Evolutionary conservation across 2,888 invertebrate species (phyloP).

Genomic region (Deladenus siricidicola): DNA sequence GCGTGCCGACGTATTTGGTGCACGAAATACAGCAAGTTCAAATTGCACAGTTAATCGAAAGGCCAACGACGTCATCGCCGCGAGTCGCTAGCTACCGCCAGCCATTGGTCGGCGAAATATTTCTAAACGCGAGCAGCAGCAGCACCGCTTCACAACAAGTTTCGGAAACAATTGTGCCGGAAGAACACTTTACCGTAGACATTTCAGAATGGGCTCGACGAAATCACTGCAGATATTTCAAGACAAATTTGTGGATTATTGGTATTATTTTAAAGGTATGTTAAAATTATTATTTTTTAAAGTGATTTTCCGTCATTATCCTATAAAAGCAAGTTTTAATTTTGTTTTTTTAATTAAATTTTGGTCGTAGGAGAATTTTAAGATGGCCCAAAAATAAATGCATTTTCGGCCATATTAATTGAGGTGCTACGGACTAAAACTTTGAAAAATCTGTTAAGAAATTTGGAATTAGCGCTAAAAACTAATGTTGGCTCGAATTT

Average conservation of each 20-base stretch:
- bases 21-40: slow-evolving; percentile 24
- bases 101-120: not conserved
- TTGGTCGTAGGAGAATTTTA: no score
- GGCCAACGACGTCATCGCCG: not conserved
- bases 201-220: slow-evolving; percentile 30
- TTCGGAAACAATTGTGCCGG: not conserved
- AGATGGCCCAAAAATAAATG: no score
- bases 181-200: slow-evolving; percentile 27
- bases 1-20: slow-evolving; percentile 33
- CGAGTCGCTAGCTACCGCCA: no score
- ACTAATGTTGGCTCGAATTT: no score
- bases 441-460: no score
- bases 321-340: no score
- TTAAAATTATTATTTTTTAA: not conserved
- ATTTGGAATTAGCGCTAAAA: no score
- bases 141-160: no score
- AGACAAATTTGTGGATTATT: slow-evolving; percentile 33
- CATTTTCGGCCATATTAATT: no score
- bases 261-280: slow-evolving; percentile 30
- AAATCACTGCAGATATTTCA: slow-evolving; percentile 29
- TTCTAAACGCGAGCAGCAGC: not conserved
- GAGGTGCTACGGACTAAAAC: no score
- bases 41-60: not conserved
- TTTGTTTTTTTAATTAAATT: no score
- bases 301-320: no score